phyloP scores from a whole-genome alignment of 2,113 vertebrate genomes.

The Mionectes macconnelli region DNA sequence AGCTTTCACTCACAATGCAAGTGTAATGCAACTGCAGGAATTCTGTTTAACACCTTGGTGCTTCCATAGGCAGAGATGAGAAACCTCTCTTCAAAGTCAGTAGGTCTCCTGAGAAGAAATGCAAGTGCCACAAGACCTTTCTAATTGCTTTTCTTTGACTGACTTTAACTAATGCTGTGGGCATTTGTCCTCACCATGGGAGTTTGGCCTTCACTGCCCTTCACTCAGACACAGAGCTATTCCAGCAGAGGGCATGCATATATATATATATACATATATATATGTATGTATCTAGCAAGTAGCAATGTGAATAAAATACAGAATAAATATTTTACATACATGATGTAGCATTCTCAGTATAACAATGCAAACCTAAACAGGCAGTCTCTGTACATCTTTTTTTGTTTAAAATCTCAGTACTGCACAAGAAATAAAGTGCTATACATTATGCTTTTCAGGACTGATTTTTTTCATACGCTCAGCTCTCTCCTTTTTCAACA shows the following conservation, averaged over 20 bases:
- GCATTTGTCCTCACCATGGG: not conserved
- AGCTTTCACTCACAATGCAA: not conserved
- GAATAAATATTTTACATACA: not conserved
- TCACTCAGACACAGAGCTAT: not conserved
- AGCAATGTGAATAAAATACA: not conserved
- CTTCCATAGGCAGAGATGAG: not conserved
- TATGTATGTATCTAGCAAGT: not conserved
- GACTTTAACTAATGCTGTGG: constrained; percentile 41
- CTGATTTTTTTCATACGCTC: not conserved
- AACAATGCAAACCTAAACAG: not conserved
- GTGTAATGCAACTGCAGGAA: not conserved
- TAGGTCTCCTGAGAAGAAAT: constrained; percentile 8
- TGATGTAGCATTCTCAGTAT: not conserved
- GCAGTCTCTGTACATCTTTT: not conserved
- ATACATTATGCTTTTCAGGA: not conserved
- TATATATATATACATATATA: not conserved
- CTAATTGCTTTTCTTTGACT: constrained; percentile 33
- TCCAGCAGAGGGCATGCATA: not conserved
- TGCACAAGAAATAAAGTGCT: not conserved
- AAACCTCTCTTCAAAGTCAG: not conserved
- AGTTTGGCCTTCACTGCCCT: not conserved
- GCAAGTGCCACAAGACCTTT: constrained; percentile 17
- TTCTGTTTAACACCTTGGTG: not conserved
- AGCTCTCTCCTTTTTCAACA: not conserved
- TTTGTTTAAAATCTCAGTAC: not conserved